Evolutionary conservation across 2,797 vertebrate genomes (phyloP), one percentile per base, ranked within the genome.

Genomic region (Sebastes nivosus): DNA sequence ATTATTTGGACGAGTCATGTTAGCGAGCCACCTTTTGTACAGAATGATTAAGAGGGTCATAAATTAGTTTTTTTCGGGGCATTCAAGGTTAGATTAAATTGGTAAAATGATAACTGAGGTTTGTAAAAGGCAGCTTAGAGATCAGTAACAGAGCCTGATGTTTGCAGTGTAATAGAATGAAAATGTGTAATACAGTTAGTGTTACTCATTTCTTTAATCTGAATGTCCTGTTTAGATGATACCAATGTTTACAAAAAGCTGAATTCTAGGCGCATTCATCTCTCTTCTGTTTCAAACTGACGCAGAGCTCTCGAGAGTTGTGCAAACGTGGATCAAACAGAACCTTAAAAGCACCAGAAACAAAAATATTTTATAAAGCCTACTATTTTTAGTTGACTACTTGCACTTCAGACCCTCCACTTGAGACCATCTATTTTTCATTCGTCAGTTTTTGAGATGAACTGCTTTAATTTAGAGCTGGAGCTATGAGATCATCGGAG

Each of bases 401-500:
- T 55, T 32, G 7, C 22, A 7, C 63, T 46, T 75, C 30, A 72
- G n/a, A 67, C 58, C 18, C 8, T 52, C n/a, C 27, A 22, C 60
- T 67, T 16, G 58, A 67, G 75, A 79, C 52, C 27, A 61, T 82
- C 18, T 11, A 58, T 67, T 59, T 81, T 60, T 78, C 38, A 75
- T 57, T 27, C 8, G 3, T 61, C 42, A 50, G 29, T 54, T 69
- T 67, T 75, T 16, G 11, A 52, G 32, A 69, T 61, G 18, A 79
- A 71, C 16, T 2, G 3, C 1, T 63, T 72, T 63, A 10, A 60
- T 60, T 60, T 42, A 50, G 34, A 58, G 12, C n/a, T 29, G 46
- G 59, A 55, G 73, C 30, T 3, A 22, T 18, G 32, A 74, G 22
- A 22, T 71, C 24, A 27, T 14, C 24, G 2, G 16, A 67, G 30